A percentile compares a stretch with the other conserved stretches of the same genome.
phyloP scores from a whole-genome alignment of 1,140 invertebrate genomes.

The Colletes latitarsis region DNA sequence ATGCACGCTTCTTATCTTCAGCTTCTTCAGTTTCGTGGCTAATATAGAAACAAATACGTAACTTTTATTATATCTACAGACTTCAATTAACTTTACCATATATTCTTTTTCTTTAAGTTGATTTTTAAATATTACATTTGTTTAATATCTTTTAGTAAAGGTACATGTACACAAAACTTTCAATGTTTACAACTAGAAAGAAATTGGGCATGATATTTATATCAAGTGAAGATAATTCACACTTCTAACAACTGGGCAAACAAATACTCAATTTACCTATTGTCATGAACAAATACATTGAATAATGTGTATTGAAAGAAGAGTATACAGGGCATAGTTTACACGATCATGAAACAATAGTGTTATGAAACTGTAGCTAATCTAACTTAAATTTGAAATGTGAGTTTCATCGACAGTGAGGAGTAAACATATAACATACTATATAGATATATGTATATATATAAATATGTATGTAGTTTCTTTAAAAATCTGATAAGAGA shows the following conservation, averaged over 20 bases:
- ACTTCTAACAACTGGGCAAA: slow-evolving; percentile 23
- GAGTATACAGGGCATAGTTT: slow-evolving; percentile 17
- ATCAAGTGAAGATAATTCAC: slow-evolving; percentile 44
- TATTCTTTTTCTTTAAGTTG: slow-evolving; percentile 11
- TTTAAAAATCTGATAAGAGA: slow-evolving; percentile 46
- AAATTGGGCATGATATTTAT: slow-evolving; percentile 33
- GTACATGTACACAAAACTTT: slow-evolving; percentile 35
- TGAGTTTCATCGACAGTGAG: slow-evolving; percentile 40
- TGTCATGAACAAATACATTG: slow-evolving; percentile 34
- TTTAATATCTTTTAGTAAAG: slow-evolving; percentile 33
- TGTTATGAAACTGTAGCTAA: slow-evolving; percentile 21
- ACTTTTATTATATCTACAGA: slow-evolving; percentile 36
- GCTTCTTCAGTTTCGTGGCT: slow-evolving; percentile 71
- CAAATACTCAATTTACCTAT: slow-evolving; percentile 15
- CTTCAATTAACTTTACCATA: slow-evolving; percentile 2
- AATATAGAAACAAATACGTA: slow-evolving; percentile 60
- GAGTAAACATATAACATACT: slow-evolving; percentile 49
- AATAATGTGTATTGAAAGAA: slow-evolving; percentile 33
- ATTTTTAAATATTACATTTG: slow-evolving; percentile 12
- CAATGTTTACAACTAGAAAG: slow-evolving; percentile 23
- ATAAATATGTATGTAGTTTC: slow-evolving; percentile 36
- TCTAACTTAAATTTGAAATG: slow-evolving; percentile 49
- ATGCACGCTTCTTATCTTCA: slow-evolving; percentile 73
- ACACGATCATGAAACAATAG: slow-evolving; percentile 25
- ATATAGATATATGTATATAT: slow-evolving; percentile 38